Base-by-base conservation (phyloP, 2,888 invertebrate genomes). In the Desoria tigrina region DNA sequence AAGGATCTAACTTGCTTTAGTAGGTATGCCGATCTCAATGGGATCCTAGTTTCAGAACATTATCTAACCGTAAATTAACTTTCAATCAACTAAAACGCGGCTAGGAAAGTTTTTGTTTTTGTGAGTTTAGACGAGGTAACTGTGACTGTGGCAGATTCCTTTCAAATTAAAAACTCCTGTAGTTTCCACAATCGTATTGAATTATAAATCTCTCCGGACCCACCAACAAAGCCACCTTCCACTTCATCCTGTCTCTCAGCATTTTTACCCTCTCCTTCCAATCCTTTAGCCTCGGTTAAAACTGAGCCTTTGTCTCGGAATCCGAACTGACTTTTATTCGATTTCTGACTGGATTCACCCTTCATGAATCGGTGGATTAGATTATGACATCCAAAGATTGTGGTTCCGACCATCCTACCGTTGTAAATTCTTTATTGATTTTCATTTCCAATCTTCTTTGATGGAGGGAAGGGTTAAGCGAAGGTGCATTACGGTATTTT, bases 341-440 rank as follows among this genome's bases (percentile, higher is more conserved):
- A 45, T 45, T 45, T 45, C 6, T 45, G 45, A 45, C 45, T 21
- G 21, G 45, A 45, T 16, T 45, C 45, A 45, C 45, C 45, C 45
- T 21, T 45, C 16, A 18, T 21, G 32, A 32, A 32, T 32, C 32
- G 11, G 32, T 18, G 45, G 45, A 45, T 45, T 45, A 45, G 45
- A 45, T 45, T 45, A 45, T 21, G 32, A 32, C 11, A 4, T 32
- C 11, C n/a, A n/a, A n/a, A n/a, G n/a, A 11, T 39, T 39, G 39
- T 39, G 9, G 39, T 39, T 11, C 16, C 9, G 39, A 39, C 9
- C 39, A 39, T 11, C 16, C 9, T 11, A 39, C 9, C 9, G 16
- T 9, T 11, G 39, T 39, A 39, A 16, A 39, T 16, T 11, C 16
- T 39, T 39, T 39, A 39, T 39, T 9, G 45, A 45, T 9, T 45